These are phyloP conservation scores for Drosophila busckii DNA, from an alignment of 1,140 invertebrate genomes.

Conservation along the genomic window DNA sequence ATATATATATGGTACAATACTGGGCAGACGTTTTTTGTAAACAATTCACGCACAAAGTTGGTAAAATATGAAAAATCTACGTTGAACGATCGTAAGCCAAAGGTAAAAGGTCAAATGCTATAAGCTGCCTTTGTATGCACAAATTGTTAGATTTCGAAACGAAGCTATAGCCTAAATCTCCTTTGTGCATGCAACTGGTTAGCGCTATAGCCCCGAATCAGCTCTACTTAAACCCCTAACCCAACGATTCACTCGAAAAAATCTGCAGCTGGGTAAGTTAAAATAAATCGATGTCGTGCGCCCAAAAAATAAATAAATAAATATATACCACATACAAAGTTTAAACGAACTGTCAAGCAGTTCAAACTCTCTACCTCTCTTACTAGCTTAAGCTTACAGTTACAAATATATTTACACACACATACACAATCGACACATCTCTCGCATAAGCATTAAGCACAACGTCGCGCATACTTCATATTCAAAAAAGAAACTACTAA, in stretches of 20 bases:
- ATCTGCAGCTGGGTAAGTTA: conserved; percentile 39
- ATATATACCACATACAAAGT: too few species aligned
- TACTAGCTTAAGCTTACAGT: too few species aligned
- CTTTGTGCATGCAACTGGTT: conserved; percentile 26
- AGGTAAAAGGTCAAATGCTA: conserved; percentile 14
- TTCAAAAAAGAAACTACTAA: too few species aligned
- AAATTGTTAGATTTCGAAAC: conserved; percentile 23
- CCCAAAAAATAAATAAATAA: too few species aligned
- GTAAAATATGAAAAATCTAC: conserved; percentile 59
- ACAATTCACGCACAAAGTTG: conserved; percentile 79
- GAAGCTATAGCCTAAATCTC: conserved; percentile 2
- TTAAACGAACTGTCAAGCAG: too few species aligned
- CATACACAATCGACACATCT: too few species aligned
- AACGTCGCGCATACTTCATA: too few species aligned
- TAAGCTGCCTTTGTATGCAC: conserved; percentile 29
- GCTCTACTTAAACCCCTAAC: conserved; percentile 2
- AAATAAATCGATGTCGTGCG: conserved; percentile 43
- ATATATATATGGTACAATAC: conserved; percentile 63
- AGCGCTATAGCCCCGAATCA: too few species aligned
- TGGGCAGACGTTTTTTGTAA: conserved; percentile 79
- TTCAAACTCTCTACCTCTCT: too few species aligned
- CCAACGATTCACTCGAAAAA: conserved; percentile 37
- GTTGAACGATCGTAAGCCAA: conserved; percentile 11
- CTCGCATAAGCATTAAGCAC: too few species aligned
- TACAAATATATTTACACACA: too few species aligned